Evolutionary conservation across 2,888 invertebrate genomes (phyloP).

Genomic region (Calameuta idolon): DNA sequence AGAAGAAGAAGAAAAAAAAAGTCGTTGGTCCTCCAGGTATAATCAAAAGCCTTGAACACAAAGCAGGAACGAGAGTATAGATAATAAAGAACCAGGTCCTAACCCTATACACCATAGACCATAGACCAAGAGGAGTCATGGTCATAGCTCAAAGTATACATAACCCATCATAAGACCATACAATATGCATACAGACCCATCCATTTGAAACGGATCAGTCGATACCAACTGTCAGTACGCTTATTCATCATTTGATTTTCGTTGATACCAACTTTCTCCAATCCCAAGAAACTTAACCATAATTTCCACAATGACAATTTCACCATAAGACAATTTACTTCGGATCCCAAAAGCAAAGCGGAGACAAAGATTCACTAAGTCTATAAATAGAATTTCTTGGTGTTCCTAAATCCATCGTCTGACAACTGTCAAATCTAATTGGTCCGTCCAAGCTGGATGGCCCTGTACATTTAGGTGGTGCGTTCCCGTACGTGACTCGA

Average conservation of each 20-base stretch:
- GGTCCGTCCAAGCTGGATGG: neutral
- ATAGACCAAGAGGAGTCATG: neutral
- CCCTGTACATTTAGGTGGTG: neutral
- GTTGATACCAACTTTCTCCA: neutral
- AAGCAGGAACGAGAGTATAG: neutral
- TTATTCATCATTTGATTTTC: neutral
- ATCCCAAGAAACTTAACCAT: neutral
- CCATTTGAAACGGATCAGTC: neutral
- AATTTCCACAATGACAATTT: neutral
- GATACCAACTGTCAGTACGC: neutral
- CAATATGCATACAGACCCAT: neutral
- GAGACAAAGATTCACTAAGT: neutral
- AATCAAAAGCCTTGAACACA: neutral
- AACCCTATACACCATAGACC: neutral
- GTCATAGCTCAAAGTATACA: neutral
- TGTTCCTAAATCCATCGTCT: neutral
- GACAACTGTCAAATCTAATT: neutral
- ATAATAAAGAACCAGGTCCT: neutral
- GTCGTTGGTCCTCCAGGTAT: neutral
- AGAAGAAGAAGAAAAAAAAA: neutral
- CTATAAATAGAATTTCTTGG: neutral
- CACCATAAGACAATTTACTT: neutral
- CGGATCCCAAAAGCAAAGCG: neutral
- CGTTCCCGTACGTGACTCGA: conserved; percentile 9
- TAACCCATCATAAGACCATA: neutral